A percentile compares a stretch with the other conserved stretches of the same genome.
phyloP scores from a whole-genome alignment of 2,888 invertebrate genomes.

The Drosophila rellima region DNA sequence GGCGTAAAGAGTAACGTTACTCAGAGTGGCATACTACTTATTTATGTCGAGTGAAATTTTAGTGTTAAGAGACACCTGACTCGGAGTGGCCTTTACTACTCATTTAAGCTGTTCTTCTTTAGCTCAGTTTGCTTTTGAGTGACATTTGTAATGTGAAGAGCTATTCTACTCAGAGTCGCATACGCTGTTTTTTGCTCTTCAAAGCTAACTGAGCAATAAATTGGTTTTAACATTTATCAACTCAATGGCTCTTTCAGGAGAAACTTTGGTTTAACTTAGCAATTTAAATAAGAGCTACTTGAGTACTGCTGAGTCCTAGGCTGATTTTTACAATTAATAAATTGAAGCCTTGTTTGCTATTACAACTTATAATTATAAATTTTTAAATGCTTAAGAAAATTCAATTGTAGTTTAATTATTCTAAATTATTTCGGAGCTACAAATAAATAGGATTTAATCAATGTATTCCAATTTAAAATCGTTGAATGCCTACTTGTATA shows the following conservation, averaged over 20 bases:
- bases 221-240: not conserved
- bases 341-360: not conserved
- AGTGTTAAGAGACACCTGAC: not conserved
- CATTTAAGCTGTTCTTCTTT: not conserved
- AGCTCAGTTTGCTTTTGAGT: conserved; percentile 2
- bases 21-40: not conserved
- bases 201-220: not conserved
- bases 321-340: not conserved
- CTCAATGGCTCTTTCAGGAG: not conserved
- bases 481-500: too few species aligned
- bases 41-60: too few species aligned
- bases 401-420: too few species aligned
- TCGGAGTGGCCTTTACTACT: not conserved
- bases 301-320: not conserved
- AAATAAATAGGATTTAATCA: too few species aligned
- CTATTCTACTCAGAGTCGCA: not conserved
- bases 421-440: too few species aligned
- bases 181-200: not conserved
- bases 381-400: too few species aligned
- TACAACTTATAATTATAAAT: too few species aligned
- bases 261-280: not conserved
- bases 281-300: not conserved
- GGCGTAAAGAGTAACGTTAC: not conserved
- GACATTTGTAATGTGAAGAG: not conserved
- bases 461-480: too few species aligned